These are phyloP conservation scores for Bombus cullumanus DNA, from an alignment of 1,140 invertebrate genomes.

Conservation along the genomic window DNA sequence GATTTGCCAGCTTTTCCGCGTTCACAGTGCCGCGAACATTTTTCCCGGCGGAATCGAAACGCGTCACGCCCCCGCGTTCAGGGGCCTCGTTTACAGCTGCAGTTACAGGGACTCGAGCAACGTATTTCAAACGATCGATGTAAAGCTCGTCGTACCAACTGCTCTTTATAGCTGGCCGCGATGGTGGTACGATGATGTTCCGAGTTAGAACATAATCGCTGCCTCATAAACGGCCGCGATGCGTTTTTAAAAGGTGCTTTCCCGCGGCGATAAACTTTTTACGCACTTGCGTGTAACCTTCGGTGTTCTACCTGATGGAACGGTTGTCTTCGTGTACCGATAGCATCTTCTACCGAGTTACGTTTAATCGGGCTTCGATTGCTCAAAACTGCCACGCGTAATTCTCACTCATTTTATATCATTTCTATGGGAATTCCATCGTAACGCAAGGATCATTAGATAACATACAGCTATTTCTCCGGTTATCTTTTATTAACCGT, in stretches of 20 bases:
- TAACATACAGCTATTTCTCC: not conserved
- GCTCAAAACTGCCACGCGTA: not conserved
- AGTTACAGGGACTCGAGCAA: conserved; percentile 27
- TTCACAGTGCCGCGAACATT: conserved; percentile 1
- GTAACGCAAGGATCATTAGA: not conserved
- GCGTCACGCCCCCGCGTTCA: conserved; percentile 49
- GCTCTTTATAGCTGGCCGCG: conserved; percentile 58
- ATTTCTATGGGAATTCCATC: not conserved
- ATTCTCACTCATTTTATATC: not conserved
- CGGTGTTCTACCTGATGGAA: conserved; percentile 2
- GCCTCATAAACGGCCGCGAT: conserved; percentile 80
- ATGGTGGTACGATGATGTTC: conserved; percentile 62
- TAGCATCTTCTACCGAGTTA: not conserved
- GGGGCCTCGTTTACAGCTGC: conserved; percentile 10
- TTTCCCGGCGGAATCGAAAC: conserved; percentile 8
- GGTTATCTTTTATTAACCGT: not conserved
- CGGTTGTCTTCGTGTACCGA: conserved; percentile 17
- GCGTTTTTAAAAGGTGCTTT: conserved; percentile 82
- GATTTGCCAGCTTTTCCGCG: conserved; percentile 43
- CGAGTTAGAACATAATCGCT: conserved; percentile 79
- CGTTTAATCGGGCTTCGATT: not conserved
- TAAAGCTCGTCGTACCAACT: conserved; percentile 61
- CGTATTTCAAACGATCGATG: conserved; percentile 66
- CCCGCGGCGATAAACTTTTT: conserved; percentile 75
- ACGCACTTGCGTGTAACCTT: conserved; percentile 48